Percentiles rank a stretch among this genome's conserved stretches.
These are phyloP conservation scores for Volucella inflata DNA, from an alignment of 2,888 invertebrate genomes.

Conservation along the genomic window DNA sequence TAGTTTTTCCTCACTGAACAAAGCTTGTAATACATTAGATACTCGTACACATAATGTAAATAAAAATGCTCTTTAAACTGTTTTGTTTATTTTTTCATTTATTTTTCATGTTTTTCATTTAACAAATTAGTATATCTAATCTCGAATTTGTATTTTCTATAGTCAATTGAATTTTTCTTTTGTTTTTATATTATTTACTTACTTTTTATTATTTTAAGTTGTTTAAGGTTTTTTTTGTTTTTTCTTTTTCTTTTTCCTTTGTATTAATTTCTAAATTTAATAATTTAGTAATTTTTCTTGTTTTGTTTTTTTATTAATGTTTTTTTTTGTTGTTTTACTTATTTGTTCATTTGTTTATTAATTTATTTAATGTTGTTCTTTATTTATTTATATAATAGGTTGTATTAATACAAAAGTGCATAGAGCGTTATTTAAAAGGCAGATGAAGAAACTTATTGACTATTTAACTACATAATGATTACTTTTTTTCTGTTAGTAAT, in stretches of 20 bases:
- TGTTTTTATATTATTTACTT: slow-evolving; percentile 39
- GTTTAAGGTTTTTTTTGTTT: slow-evolving; percentile 35
- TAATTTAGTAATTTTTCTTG: slow-evolving; percentile 40
- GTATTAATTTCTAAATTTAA: slow-evolving; percentile 40
- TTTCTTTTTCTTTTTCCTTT: not conserved
- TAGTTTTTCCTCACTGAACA: too few species aligned
- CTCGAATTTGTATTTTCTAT: slow-evolving; percentile 70
- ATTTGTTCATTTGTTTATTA: slow-evolving; percentile 19
- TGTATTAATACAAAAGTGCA: slow-evolving; percentile 74
- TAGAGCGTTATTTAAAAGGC: slow-evolving; percentile 74
- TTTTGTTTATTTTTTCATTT: slow-evolving; percentile 61
- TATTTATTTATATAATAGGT: slow-evolving; percentile 68
- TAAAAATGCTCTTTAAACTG: slow-evolving; percentile 10
- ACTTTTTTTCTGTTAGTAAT: slow-evolving; percentile 47
- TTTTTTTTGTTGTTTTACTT: slow-evolving; percentile 39
- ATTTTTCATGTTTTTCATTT: slow-evolving; percentile 71
- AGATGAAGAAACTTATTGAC: slow-evolving; percentile 70
- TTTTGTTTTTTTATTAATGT: not conserved
- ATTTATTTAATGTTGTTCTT: slow-evolving; percentile 49
- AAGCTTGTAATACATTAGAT: too few species aligned
- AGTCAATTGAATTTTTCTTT: slow-evolving; percentile 60
- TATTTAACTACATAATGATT: slow-evolving; percentile 67
- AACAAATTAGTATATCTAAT: slow-evolving; percentile 74
- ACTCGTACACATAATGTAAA: not conserved
- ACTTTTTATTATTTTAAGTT: slow-evolving; percentile 51